Evolutionary conservation across 2,113 vertebrate genomes (phyloP).

Genomic region (Eulemur rufifrons): DNA sequence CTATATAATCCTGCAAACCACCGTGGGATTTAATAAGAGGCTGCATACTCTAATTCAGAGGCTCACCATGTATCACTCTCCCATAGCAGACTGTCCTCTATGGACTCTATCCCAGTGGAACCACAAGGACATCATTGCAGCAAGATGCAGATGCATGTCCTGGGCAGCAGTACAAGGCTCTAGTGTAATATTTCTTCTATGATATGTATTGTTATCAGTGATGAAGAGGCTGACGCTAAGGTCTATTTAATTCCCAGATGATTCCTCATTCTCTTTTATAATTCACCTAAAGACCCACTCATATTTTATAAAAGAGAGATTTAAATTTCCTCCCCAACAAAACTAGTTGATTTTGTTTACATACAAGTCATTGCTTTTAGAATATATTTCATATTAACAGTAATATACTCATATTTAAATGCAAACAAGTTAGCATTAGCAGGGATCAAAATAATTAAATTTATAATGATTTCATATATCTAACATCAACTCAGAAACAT

Average conservation of each 20-base stretch:
- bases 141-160: background rate
- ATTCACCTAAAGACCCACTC: background rate
- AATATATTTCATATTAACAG: background rate
- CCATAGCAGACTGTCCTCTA: background rate
- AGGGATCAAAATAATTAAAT: background rate
- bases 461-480: background rate
- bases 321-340: background rate
- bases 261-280: background rate
- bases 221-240: background rate
- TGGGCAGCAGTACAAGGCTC: rapidly evolving
- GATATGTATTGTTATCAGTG: background rate
- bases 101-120: background rate
- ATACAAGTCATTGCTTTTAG: background rate
- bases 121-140: background rate
- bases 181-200: background rate
- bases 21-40: background rate
- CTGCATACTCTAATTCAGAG: too few species aligned
- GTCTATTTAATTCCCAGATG: background rate
- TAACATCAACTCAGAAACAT: background rate
- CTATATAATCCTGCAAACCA: background rate
- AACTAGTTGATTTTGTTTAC: background rate
- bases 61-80: background rate
- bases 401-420: background rate
- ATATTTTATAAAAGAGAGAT: background rate
- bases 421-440: background rate